These are phyloP conservation scores for Volucella zonaria DNA, from an alignment of 2,888 invertebrate genomes.

Conservation along the genomic window DNA sequence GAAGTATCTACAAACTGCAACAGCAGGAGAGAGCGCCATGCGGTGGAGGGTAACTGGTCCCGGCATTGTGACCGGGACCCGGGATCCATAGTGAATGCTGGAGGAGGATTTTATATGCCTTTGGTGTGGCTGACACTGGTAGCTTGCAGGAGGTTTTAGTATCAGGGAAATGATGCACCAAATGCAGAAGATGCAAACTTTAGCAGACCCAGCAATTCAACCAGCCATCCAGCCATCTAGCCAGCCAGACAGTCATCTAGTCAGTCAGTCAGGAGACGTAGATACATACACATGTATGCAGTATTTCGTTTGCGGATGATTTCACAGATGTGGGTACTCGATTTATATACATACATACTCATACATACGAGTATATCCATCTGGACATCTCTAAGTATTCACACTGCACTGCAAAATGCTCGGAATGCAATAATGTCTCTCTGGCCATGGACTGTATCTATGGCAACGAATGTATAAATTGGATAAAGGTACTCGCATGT, in stretches of 20 bases:
- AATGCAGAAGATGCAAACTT: constrained; percentile 69
- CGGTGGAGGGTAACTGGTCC: constrained; percentile 44
- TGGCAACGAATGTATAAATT: constrained; percentile 11
- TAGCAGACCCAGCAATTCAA: constrained; percentile 6
- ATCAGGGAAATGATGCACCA: constrained; percentile 68
- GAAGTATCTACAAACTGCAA: constrained; percentile 10
- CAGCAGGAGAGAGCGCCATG: constrained; percentile 28
- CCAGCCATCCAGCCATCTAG: constrained; percentile 3
- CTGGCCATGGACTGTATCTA: constrained; percentile 4
- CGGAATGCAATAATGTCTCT: constrained; percentile 71
- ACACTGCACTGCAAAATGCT: constrained; percentile 48
- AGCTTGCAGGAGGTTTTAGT: constrained; percentile 42
- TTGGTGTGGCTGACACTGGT: constrained; percentile 40
- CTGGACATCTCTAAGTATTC: constrained; percentile 13
- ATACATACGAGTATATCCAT: neutral
- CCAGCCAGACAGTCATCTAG: constrained; percentile 35
- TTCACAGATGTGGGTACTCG: constrained; percentile 69
- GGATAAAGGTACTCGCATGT: constrained; percentile 7
- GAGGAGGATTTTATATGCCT: constrained; percentile 61
- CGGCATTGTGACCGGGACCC: constrained; percentile 53
- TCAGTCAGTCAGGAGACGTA: constrained; percentile 46
- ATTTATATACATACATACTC: constrained; percentile 18
- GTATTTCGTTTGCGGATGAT: constrained; percentile 64
- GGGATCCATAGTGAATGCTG: constrained; percentile 41
- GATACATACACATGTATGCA: constrained; percentile 22